These are phyloP conservation scores for Xerus inauris DNA, from an alignment of 2,113 vertebrate genomes.

Conservation along the genomic window DNA sequence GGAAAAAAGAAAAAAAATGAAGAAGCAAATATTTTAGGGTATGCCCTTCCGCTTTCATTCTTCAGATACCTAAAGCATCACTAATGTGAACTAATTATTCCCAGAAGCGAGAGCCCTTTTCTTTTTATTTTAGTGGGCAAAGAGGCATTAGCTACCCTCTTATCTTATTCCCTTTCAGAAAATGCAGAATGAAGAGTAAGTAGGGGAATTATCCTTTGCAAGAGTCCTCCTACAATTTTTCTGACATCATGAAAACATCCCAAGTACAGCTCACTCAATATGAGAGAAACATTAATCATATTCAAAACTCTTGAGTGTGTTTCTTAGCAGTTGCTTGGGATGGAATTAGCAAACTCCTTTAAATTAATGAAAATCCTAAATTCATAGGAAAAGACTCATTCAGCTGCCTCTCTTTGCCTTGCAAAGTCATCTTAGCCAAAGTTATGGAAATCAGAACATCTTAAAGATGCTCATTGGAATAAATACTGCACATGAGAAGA, in stretches of 20 bases:
- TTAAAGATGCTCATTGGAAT: background rate
- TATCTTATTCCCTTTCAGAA: slow-evolving; percentile 26
- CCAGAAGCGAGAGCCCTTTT: background rate
- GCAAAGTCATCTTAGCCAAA: background rate
- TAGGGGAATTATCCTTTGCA: background rate
- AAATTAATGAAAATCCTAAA: slow-evolving; percentile 64
- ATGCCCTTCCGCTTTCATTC: background rate
- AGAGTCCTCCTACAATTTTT: slow-evolving; percentile 25
- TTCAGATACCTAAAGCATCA: background rate
- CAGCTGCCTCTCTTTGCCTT: background rate
- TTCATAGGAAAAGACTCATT: slow-evolving; percentile 33
- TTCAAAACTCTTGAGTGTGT: slow-evolving; percentile 41
- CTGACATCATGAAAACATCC: slow-evolving; percentile 33
- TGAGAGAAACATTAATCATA: slow-evolving; percentile 52
- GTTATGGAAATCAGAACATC: background rate
- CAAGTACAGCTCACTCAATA: background rate
- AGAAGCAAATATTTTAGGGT: background rate
- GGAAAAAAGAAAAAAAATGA: background rate
- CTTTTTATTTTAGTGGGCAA: background rate
- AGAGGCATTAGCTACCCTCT: background rate
- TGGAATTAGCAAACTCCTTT: slow-evolving; percentile 61
- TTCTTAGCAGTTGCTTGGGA: slow-evolving; percentile 56
- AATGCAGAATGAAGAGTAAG: background rate
- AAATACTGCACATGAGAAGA: background rate
- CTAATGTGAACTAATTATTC: background rate